Conservation (phyloP, 2,113 vertebrate species). For the Phyllostomus hastatus region DNA sequence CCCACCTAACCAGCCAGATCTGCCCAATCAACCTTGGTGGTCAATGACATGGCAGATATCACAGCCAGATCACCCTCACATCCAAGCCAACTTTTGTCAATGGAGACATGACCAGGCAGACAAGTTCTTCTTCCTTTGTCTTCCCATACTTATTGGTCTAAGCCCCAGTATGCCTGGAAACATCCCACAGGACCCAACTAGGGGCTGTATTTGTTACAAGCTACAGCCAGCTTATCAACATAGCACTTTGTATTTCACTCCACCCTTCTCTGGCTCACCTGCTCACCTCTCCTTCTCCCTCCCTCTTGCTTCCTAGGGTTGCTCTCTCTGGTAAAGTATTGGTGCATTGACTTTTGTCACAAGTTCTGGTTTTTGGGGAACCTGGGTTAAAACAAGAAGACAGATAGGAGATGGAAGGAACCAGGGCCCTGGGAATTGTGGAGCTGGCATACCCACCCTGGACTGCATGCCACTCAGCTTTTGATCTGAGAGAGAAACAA, state of each 20-base stretch:
- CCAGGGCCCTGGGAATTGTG: background rate
- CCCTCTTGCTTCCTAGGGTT: background rate
- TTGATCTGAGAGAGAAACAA: background rate
- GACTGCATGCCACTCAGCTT: fast-evolving
- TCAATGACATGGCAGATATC: background rate
- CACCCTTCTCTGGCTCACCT: background rate
- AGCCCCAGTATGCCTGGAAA: background rate
- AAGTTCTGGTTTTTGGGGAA: background rate
- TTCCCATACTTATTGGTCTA: background rate
- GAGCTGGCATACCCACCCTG: fast-evolving
- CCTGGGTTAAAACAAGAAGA: background rate
- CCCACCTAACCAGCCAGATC: background rate
- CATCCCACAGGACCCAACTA: background rate
- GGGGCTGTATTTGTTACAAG: background rate
- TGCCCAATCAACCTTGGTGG: background rate
- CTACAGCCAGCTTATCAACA: background rate
- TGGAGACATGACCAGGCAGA: background rate
- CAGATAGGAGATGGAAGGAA: background rate
- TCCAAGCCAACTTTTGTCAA: background rate
- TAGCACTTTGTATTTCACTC: fast-evolving
- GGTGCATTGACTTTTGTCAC: background rate
- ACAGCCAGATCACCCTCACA: background rate
- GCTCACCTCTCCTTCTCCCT: background rate
- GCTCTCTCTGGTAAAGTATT: background rate
- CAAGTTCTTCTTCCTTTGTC: background rate